Conservation (phyloP, 2,888 invertebrate species). For the Parochlus steinenii region DNA sequence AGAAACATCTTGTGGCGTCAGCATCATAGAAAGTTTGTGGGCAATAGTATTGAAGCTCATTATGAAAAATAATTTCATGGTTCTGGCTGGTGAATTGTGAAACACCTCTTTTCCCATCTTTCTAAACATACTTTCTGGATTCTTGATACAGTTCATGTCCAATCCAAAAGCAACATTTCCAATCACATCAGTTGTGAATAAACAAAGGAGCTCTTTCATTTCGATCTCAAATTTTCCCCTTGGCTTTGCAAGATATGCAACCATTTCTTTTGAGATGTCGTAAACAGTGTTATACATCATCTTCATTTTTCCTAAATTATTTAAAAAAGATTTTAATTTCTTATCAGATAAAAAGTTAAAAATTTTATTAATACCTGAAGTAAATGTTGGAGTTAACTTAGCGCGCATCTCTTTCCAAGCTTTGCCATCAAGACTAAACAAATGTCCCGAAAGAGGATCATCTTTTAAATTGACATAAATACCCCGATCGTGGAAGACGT, state of each 20-base stretch:
- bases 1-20: no score
- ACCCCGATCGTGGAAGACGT: slow-evolving; percentile 15
- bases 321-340: no score
- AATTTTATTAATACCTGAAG: no score
- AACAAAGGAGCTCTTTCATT: slow-evolving; percentile 13
- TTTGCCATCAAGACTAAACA: slow-evolving; percentile 14
- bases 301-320: slow-evolving; percentile 19
- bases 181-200: slow-evolving; percentile 15
- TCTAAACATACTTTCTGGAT: slow-evolving; percentile 20
- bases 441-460: slow-evolving; percentile 15
- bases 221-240: slow-evolving; percentile 11
- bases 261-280: slow-evolving; percentile 16
- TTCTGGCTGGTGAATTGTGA: slow-evolving; percentile 9
- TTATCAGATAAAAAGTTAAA: no score
- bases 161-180: slow-evolving; percentile 26
- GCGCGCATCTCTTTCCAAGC: slow-evolving; percentile 14
- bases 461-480: slow-evolving; percentile 14
- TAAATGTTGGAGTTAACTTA: slow-evolving; percentile 16
- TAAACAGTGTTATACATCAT: slow-evolving; percentile 20
- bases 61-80: background rate
- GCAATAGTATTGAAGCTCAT: slow-evolving; percentile 2
- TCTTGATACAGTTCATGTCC: slow-evolving; percentile 16
- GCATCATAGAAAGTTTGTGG: no score
- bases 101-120: slow-evolving; percentile 14
- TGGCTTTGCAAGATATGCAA: slow-evolving; percentile 9